Evolutionary conservation across 2,797 vertebrate species (phyloP).

Genomic region (Artibeus lituratus): DNA sequence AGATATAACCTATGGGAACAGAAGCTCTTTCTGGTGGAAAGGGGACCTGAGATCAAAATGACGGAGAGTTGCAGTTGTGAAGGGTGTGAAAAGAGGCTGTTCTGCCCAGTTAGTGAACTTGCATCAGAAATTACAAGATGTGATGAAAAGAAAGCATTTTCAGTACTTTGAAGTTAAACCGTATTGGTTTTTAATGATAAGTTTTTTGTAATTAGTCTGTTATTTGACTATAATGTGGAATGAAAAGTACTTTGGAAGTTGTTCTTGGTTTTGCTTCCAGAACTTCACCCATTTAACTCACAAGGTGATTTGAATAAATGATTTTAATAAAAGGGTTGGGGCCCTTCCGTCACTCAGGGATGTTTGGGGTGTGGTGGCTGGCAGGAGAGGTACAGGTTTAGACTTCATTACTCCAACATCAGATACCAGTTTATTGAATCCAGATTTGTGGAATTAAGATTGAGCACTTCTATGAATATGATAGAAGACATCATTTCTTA

Average conservation of each 20-base stretch:
- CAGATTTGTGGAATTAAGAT: constrained; percentile 46
- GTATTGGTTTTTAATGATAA: constrained; percentile 7
- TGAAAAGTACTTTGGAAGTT: background rate
- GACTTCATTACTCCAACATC: background rate
- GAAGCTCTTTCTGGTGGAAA: background rate
- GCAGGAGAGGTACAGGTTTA: background rate
- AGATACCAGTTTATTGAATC: constrained; percentile 19
- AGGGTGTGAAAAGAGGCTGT: background rate
- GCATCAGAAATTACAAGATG: background rate
- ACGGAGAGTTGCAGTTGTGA: background rate
- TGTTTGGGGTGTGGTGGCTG: background rate
- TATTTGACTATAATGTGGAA: background rate
- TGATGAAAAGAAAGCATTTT: constrained; percentile 11
- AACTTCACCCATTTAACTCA: background rate
- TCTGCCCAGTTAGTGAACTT: background rate
- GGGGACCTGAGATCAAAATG: background rate
- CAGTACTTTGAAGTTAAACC: constrained; percentile 23
- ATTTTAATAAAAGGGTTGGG: background rate
- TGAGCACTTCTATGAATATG: constrained; percentile 16
- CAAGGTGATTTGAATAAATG: constrained; percentile 8
- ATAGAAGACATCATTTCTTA: background rate
- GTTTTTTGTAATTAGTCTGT: constrained; percentile 23
- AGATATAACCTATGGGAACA: background rate
- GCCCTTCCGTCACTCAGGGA: background rate
- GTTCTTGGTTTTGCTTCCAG: constrained; percentile 2